These are phyloP conservation scores for Rhynchophorus ferrugineus DNA, from an alignment of 1,140 invertebrate species.

Conservation along the genomic window DNA sequence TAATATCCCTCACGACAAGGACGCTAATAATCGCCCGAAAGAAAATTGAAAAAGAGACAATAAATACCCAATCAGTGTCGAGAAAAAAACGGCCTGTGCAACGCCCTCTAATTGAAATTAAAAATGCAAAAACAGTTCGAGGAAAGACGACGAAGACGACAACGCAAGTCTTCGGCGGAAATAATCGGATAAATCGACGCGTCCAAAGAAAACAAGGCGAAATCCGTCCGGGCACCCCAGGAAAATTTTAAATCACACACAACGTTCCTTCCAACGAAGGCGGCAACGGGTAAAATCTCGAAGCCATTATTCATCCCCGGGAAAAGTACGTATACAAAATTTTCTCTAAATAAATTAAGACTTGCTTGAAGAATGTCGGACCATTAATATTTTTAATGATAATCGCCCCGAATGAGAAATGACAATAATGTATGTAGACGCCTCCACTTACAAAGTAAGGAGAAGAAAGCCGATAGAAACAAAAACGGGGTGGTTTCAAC, in stretches of 20 bases:
- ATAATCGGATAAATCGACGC: slow-evolving; percentile 16
- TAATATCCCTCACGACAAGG: too few relatives aligned
- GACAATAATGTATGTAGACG: slow-evolving; percentile 41
- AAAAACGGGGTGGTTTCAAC: slow-evolving; percentile 30
- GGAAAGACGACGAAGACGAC: too few relatives aligned
- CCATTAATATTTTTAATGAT: slow-evolving; percentile 41
- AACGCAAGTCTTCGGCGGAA: too few relatives aligned
- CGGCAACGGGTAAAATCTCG: slow-evolving; percentile 17
- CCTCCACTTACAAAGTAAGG: slow-evolving; percentile 29
- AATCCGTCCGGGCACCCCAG: slow-evolving; percentile 6
- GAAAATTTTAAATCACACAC: slow-evolving; percentile 30
- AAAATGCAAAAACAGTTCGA: too few relatives aligned
- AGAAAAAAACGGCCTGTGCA: too few relatives aligned
- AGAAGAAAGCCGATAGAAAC: slow-evolving; percentile 31
- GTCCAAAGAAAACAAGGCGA: slow-evolving; percentile 12
- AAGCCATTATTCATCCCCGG: slow-evolving; percentile 29
- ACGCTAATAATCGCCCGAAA: too few relatives aligned
- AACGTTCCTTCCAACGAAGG: slow-evolving; percentile 10
- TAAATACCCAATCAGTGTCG: too few relatives aligned
- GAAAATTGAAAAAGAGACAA: too few relatives aligned
- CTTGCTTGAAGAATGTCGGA: slow-evolving; percentile 37
- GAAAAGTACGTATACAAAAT: slow-evolving; percentile 36
- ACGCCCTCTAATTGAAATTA: too few relatives aligned
- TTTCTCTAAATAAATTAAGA: slow-evolving; percentile 38
- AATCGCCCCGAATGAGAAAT: slow-evolving; percentile 38